Evolutionary conservation across 2,797 vertebrate species (phyloP).

Genomic region (Triplophysa bombifrons): DNA sequence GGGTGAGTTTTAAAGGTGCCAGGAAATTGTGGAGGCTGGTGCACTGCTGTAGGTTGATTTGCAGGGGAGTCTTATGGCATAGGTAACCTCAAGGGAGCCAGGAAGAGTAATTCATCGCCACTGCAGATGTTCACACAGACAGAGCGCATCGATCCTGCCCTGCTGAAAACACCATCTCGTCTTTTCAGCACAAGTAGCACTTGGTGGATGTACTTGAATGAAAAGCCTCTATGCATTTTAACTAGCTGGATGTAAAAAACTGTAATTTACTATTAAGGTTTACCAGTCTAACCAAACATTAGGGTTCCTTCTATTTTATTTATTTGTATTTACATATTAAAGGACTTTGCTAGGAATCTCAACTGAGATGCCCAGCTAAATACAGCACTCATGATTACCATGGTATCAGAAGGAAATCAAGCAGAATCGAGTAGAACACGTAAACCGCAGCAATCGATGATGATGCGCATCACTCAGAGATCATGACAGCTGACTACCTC

Average conservation of each 20-base stretch:
- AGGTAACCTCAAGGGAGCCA: constrained; percentile 64
- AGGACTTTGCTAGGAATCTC: no score
- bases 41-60: constrained; percentile 61
- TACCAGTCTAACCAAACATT: background rate
- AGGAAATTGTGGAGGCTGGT: constrained; percentile 41
- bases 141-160: constrained; percentile 62
- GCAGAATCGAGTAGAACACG: constrained; percentile 4
- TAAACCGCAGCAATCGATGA: constrained; percentile 29
- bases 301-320: background rate
- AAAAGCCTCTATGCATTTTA: background rate
- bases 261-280: background rate
- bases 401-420: constrained; percentile 16
- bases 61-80: constrained; percentile 58
- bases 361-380: background rate
- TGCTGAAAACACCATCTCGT: constrained; percentile 32
- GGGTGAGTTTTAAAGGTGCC: constrained; percentile 20
- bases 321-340: background rate
- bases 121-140: constrained; percentile 70
- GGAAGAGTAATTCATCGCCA: constrained; percentile 68
- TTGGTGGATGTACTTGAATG: constrained; percentile 6
- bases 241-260: background rate
- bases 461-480: constrained; percentile 30
- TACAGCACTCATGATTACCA: background rate
- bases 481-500: constrained; percentile 28
- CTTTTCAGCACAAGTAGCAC: constrained; percentile 10